phyloP scores from a whole-genome alignment of 2,797 vertebrate species.

The Hapalemur alaotrensis region DNA sequence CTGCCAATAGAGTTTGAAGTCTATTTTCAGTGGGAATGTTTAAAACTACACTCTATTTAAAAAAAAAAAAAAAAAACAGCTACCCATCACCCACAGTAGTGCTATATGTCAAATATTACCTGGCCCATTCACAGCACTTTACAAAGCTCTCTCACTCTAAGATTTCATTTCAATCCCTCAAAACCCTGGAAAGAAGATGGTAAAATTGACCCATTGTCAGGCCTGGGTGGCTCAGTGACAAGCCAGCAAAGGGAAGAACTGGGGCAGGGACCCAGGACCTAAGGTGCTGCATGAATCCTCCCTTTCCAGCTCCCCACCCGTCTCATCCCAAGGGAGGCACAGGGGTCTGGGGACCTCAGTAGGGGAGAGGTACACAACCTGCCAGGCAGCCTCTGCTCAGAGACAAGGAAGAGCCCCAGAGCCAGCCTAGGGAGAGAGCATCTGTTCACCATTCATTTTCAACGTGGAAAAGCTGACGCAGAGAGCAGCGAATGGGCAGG shows the following conservation, averaged over 20 bases:
- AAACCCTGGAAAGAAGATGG: not conserved
- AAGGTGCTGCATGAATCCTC: not conserved
- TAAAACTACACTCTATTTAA: not conserved
- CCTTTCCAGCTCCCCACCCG: fast-evolving
- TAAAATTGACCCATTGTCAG: not conserved
- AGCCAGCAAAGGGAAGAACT: not conserved
- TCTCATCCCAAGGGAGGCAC: not conserved
- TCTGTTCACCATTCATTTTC: not conserved
- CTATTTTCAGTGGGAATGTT: not conserved
- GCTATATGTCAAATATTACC: not conserved
- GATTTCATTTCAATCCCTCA: not conserved
- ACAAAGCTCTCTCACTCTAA: not conserved
- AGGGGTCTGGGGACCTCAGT: fast-evolving
- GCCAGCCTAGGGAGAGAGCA: fast-evolving
- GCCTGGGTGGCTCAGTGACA: not conserved
- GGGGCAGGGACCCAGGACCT: not conserved
- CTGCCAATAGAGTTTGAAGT: not conserved
- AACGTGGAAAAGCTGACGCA: too few relatives aligned
- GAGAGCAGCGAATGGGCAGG: not conserved
- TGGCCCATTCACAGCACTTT: not conserved
- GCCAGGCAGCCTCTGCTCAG: not conserved
- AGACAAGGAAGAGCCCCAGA: not conserved
- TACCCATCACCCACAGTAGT: not conserved
- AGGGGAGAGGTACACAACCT: too few relatives aligned
- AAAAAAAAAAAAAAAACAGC: too few relatives aligned